Evolutionary conservation across 2,797 vertebrate genomes (phyloP).

Genomic region (Aselliscus stoliczkanus): DNA sequence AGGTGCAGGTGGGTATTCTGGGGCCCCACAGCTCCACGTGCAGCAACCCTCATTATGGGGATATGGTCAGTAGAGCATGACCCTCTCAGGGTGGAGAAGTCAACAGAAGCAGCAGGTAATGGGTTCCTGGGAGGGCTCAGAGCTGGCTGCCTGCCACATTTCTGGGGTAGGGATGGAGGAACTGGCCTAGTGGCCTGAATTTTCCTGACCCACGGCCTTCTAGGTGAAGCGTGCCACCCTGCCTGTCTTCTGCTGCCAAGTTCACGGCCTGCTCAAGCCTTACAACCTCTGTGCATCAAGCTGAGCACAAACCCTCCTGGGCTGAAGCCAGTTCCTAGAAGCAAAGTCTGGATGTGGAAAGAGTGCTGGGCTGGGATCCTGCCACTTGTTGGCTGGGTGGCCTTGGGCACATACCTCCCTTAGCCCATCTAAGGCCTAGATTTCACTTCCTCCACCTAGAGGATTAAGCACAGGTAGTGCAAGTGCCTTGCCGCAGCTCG

Average conservation of each 20-base stretch:
- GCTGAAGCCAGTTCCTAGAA: slow-evolving; percentile 47
- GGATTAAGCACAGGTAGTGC: neutral
- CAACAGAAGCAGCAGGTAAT: neutral
- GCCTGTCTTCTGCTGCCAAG: neutral
- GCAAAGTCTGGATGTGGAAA: neutral
- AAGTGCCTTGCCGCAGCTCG: neutral
- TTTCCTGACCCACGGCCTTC: neutral
- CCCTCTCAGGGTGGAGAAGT: neutral
- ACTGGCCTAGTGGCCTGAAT: neutral
- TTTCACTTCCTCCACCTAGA: neutral
- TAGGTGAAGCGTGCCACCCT: neutral
- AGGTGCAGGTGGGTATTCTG: neutral
- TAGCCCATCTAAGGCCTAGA: neutral
- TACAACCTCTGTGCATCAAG: neutral
- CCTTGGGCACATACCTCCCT: neutral
- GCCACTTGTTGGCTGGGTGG: neutral
- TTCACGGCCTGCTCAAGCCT: neutral
- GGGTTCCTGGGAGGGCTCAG: neutral
- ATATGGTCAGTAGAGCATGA: neutral
- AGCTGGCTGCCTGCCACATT: neutral
- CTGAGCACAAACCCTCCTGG: neutral
- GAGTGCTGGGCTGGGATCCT: neutral
- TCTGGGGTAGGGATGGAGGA: neutral
- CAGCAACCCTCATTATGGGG: neutral
- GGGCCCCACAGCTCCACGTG: neutral